phyloP scores from a whole-genome alignment of 1,140 invertebrate genomes.

The Drosophila carrolli region DNA sequence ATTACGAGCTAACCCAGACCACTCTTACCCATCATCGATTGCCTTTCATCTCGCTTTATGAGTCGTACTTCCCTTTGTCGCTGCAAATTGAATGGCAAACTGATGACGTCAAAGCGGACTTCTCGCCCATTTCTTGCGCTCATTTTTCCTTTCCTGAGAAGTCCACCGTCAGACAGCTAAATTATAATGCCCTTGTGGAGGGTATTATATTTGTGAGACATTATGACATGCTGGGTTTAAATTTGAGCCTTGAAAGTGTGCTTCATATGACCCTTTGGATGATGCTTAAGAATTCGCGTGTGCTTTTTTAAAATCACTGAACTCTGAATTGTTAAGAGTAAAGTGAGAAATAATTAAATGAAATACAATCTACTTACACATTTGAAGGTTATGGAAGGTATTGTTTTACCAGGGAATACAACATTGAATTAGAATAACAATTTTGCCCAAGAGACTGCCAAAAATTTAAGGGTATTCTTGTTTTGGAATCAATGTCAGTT shows the following conservation, averaged over 20 bases:
- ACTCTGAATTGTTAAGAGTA: too few species aligned
- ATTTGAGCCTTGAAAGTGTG: neutral
- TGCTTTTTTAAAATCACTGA: neutral
- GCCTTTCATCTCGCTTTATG: conserved; percentile 72
- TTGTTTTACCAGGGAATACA: too few species aligned
- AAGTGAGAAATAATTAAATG: too few species aligned
- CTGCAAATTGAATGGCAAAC: conserved; percentile 75
- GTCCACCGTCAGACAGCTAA: neutral
- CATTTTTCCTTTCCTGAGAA: neutral
- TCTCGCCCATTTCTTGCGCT: neutral
- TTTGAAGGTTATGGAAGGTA: too few species aligned
- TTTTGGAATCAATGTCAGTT: neutral
- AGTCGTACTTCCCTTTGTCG: conserved; percentile 73
- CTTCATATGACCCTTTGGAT: neutral
- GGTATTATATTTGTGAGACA: neutral
- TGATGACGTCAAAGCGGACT: conserved; percentile 32
- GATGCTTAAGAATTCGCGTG: neutral
- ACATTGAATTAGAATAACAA: too few species aligned
- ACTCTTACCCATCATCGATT: conserved; percentile 41
- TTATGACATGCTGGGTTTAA: neutral
- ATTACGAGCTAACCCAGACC: conserved; percentile 3
- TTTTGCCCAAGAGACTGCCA: too few species aligned
- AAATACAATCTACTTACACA: too few species aligned
- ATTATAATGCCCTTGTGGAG: neutral
- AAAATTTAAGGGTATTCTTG: neutral